Conservation (phyloP, 1,140 invertebrate species). For the Drosophila repleta region DNA sequence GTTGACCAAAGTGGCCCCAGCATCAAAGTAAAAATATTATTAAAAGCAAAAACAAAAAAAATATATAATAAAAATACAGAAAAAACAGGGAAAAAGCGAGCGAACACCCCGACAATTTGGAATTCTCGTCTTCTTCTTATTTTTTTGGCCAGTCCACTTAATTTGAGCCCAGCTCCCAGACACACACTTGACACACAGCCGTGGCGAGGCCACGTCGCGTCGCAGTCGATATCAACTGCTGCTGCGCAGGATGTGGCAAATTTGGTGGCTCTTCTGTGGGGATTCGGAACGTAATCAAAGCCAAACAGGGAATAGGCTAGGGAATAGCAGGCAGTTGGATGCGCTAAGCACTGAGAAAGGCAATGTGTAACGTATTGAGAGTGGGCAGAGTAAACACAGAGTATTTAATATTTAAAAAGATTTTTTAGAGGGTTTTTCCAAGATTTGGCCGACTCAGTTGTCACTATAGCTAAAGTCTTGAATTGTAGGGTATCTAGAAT, state of each 20-base stretch:
- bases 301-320: slow-evolving; percentile 22
- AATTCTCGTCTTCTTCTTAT: slow-evolving; percentile 14
- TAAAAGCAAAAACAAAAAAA: slow-evolving; percentile 66
- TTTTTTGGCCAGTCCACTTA: slow-evolving; percentile 72
- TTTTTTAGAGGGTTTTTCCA: too few relatives aligned
- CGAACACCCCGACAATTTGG: slow-evolving; percentile 13
- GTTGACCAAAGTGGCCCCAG: slow-evolving; percentile 60
- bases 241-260: slow-evolving; percentile 76
- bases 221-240: slow-evolving; percentile 60
- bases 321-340: neutral
- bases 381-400: neutral
- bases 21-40: slow-evolving; percentile 81
- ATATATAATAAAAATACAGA: slow-evolving; percentile 17
- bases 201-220: slow-evolving; percentile 29
- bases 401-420: neutral
- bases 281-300: slow-evolving; percentile 36
- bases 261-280: slow-evolving; percentile 61
- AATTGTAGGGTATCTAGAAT: neutral
- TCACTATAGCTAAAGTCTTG: too few relatives aligned
- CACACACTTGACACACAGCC: slow-evolving; percentile 66
- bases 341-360: slow-evolving; percentile 3
- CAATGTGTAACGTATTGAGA: too few relatives aligned
- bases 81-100: neutral
- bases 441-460: too few relatives aligned
- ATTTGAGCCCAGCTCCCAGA: slow-evolving; percentile 63